A percentile compares a stretch with the other conserved stretches of the same genome.
These are phyloP conservation scores for Staurois parvus DNA, from an alignment of 2,797 vertebrate genomes.

Conservation along the genomic window DNA sequence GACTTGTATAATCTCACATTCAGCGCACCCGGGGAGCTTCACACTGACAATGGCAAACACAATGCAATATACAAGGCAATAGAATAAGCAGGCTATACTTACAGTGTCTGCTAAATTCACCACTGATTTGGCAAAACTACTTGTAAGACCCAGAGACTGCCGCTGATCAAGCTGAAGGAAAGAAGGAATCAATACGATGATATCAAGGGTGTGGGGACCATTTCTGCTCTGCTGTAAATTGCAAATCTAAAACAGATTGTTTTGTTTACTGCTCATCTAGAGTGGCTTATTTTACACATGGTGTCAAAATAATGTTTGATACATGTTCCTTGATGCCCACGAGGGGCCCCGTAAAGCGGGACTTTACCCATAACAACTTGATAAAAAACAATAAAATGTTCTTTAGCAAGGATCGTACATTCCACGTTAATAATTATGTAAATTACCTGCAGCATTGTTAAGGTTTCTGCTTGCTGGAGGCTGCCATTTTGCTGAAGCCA, in stretches of 20 bases:
- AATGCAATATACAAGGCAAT: not conserved
- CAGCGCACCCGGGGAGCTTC: not conserved
- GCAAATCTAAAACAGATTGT: not conserved
- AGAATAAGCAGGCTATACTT: constrained; percentile 64
- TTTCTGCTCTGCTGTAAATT: not conserved
- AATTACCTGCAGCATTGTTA: no score
- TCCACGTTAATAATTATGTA: no score
- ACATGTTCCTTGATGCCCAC: no score
- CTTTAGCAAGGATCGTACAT: no score
- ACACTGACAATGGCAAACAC: not conserved
- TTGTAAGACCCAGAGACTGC: constrained; percentile 87
- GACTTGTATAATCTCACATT: not conserved
- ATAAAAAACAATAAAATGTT: no score
- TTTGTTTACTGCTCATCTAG: not conserved
- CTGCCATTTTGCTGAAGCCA: no score
- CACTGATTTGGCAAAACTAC: constrained; percentile 94
- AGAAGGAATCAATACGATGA: not conserved
- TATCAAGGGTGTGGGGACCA: no score
- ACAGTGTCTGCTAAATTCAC: constrained; percentile 94
- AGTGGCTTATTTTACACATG: no score
- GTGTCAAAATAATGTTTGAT: no score
- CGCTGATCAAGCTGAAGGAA: constrained; percentile 79
- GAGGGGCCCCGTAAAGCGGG: no score
- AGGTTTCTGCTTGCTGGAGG: no score
- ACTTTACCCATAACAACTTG: no score